A percentile compares a stretch with the other conserved stretches of the same genome.
phyloP scores from a whole-genome alignment of 1,140 invertebrate genomes.

The Penaeus vannamei region DNA sequence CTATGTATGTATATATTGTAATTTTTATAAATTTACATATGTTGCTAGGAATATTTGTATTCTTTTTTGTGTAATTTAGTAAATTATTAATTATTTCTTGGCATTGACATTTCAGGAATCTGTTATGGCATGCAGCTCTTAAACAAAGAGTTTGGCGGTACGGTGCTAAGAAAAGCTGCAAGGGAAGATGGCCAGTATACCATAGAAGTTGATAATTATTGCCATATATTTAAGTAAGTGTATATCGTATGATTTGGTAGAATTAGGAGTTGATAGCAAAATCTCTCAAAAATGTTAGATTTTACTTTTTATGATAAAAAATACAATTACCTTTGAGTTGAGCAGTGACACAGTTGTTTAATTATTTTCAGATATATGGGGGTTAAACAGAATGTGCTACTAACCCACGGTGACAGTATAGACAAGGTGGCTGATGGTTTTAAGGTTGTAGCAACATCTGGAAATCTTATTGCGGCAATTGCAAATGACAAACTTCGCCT shows the following conservation, averaged over 20 bases:
- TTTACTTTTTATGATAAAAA: background rate
- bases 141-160: constrained; percentile 98
- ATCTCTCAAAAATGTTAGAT: background rate
- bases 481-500: constrained; percentile 91
- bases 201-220: constrained; percentile 90
- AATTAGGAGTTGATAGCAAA: background rate
- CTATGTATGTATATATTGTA: too few relatives aligned
- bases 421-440: constrained; percentile 91
- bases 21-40: background rate
- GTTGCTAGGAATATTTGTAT: background rate
- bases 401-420: constrained; percentile 98
- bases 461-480: constrained; percentile 89
- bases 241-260: background rate
- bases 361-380: constrained; percentile 82
- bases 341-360: background rate
- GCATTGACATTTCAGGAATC: constrained; percentile 75
- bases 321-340: too few relatives aligned
- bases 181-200: constrained; percentile 96
- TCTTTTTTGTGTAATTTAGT: background rate
- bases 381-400: constrained; percentile 88
- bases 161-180: constrained; percentile 86
- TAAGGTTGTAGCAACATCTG: constrained; percentile 86
- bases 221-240: constrained; percentile 93
- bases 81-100: background rate
- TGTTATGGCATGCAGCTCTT: constrained; percentile 99